Conservation (phyloP, 2,797 vertebrate species). For the Eulemur rubriventer region DNA sequence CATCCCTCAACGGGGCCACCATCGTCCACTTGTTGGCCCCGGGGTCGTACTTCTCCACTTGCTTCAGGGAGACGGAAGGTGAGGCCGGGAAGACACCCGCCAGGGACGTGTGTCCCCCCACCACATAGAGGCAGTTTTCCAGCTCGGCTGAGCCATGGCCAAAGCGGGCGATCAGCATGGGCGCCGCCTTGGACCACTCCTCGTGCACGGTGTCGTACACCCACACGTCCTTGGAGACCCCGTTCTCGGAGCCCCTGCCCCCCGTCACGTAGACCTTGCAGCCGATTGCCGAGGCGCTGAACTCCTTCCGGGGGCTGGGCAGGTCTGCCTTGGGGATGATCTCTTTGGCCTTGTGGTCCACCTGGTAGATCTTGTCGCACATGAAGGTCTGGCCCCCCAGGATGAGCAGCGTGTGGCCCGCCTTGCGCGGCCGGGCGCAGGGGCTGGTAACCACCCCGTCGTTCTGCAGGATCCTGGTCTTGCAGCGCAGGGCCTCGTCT, state of each 20-base stretch:
- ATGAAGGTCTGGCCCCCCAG: slow-evolving; percentile 97
- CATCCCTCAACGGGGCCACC: slow-evolving; percentile 94
- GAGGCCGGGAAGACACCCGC: slow-evolving; percentile 95
- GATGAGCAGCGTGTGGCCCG: slow-evolving; percentile 95
- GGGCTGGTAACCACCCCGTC: slow-evolving; percentile 93
- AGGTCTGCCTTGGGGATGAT: slow-evolving; percentile 96
- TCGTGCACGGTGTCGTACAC: slow-evolving; percentile 95
- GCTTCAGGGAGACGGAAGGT: slow-evolving; percentile 95
- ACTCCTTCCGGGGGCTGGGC: slow-evolving; percentile 96
- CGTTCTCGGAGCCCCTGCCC: slow-evolving; percentile 94
- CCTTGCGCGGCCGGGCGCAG: slow-evolving; percentile 94
- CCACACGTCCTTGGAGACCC: slow-evolving; percentile 97
- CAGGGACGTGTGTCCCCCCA: slow-evolving; percentile 95
- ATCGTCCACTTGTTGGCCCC: slow-evolving; percentile 94
- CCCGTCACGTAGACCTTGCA: slow-evolving; percentile 97
- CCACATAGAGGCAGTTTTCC: slow-evolving; percentile 94
- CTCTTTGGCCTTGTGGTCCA: slow-evolving; percentile 96
- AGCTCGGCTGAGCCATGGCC: slow-evolving; percentile 96
- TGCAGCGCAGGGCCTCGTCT: slow-evolving; percentile 94
- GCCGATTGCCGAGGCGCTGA: slow-evolving; percentile 95
- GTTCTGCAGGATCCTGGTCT: slow-evolving; percentile 93
- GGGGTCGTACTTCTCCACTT: slow-evolving; percentile 94
- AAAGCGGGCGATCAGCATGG: slow-evolving; percentile 96
- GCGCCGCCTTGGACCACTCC: slow-evolving; percentile 96
- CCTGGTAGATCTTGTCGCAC: slow-evolving; percentile 98